phyloP scores from a whole-genome alignment of 1,140 invertebrate species.

The Diachasma alloeum region DNA sequence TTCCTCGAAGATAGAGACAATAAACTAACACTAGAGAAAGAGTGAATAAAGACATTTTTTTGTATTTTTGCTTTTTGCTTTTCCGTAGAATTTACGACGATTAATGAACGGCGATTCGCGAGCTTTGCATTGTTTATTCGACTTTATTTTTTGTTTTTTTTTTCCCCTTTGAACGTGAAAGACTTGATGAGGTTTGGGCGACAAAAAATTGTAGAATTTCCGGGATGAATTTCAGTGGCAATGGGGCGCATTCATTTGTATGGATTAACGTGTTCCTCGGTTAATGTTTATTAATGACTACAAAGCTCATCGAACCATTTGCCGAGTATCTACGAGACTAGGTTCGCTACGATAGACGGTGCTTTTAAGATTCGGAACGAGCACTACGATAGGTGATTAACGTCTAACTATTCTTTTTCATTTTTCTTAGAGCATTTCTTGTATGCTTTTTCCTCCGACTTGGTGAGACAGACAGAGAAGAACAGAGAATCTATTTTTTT shows the following conservation, averaged over 20 bases:
- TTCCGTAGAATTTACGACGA: not conserved
- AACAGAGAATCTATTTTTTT: slow-evolving; percentile 24
- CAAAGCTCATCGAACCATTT: slow-evolving; percentile 30
- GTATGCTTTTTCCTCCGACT: not conserved
- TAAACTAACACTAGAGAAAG: not conserved
- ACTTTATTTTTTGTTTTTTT: not conserved
- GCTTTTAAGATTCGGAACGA: slow-evolving; percentile 39
- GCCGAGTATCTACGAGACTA: slow-evolving; percentile 33
- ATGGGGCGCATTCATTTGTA: not conserved
- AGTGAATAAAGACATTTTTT: not conserved
- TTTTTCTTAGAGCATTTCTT: not conserved
- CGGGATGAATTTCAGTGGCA: too few species aligned
- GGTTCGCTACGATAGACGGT: slow-evolving; percentile 38
- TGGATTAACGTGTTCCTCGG: not conserved
- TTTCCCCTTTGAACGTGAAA: too few species aligned
- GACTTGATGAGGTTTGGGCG: too few species aligned
- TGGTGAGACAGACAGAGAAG: slow-evolving; percentile 20
- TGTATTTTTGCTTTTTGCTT: not conserved
- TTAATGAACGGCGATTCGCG: not conserved
- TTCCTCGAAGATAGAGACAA: not conserved
- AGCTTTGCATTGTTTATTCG: not conserved
- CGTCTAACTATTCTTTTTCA: slow-evolving; percentile 14
- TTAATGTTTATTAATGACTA: not conserved
- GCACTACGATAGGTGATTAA: slow-evolving; percentile 39
- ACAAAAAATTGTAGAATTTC: too few species aligned